Base-by-base conservation (phyloP, 1,140 invertebrate genomes). In the Drosophila melanica region DNA sequence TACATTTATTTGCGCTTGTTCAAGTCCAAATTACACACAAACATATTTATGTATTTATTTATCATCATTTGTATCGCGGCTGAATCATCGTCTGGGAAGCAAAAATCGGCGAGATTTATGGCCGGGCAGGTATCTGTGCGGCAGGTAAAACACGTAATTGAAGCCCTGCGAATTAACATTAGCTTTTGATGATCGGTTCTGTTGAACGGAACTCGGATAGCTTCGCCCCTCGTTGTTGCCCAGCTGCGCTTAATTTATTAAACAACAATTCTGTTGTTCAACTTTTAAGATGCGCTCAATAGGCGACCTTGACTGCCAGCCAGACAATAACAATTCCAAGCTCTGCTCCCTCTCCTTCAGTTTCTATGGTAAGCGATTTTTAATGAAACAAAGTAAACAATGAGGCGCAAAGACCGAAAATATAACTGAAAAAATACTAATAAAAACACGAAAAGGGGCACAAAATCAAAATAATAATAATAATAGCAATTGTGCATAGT, bases 321-420 rank as follows among this genome's bases (percentile, higher is more conserved):
- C 58, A 60, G 79, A 59, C 57, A 58, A 48, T 60, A 58, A 68
- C 27, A 68, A 65, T 60, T 39, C 47, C 53, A 51, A 27, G 14
- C 14, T 30, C 20, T 11, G 4, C 45, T 2, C 20, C 16, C 16
- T 18, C 6, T 2, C n/a, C 12, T 4, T 7, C 3, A 33, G 48
- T 54, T 73, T 79, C 77, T 59, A 82, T 78, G 68, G 80, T 84
- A 84, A 81, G 70, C 63, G 81, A 77, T 81, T 62, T 85, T 81
- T 85, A 86, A 86, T 86, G 64, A 54, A 69, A 63, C 76, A 85
- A 78, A 69, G 66, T 81, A 81, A 86, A 85, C 77, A 86, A 86
- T 85, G 74, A 70, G 47, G 51, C 69, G 69, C 58, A 75, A 62
- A 71, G 60, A 47, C 41, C 73, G 62, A 66, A 75, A 51, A 37